These are phyloP conservation scores for Argentina silus DNA, from an alignment of 2,797 vertebrate species.

Conservation along the genomic window DNA sequence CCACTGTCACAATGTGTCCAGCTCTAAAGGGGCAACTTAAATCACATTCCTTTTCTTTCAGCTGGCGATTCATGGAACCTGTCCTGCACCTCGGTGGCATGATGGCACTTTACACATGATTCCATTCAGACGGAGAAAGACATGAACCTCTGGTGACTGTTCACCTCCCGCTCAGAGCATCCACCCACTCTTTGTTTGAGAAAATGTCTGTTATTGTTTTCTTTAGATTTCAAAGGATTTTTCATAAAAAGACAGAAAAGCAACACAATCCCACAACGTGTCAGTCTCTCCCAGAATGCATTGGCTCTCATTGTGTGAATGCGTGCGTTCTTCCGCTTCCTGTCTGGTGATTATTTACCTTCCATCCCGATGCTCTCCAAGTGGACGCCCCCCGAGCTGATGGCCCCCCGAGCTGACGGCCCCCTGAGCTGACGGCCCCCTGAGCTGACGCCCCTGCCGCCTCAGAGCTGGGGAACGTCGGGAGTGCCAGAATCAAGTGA, in stretches of 20 bases:
- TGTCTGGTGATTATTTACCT: constrained; percentile 63
- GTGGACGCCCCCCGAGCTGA: constrained; percentile 21
- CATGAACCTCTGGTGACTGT: constrained; percentile 48
- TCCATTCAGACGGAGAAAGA: neutral
- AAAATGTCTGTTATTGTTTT: constrained; percentile 80
- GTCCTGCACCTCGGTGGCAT: neutral
- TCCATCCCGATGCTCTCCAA: constrained; percentile 27
- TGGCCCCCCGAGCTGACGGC: too few relatives aligned
- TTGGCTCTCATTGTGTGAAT: constrained; percentile 35
- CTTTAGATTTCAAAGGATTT: constrained; percentile 69
- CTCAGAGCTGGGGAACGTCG: neutral
- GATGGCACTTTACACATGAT: neutral
- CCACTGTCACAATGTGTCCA: too few relatives aligned
- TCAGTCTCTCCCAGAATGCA: constrained; percentile 34
- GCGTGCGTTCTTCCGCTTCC: constrained; percentile 48
- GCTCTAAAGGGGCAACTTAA: too few relatives aligned
- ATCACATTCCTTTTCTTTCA: too few relatives aligned
- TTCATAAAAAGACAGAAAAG: constrained; percentile 51
- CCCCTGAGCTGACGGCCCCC: too few relatives aligned
- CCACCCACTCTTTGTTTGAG: constrained; percentile 66
- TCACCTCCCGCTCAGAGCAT: constrained; percentile 52
- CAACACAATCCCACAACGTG: constrained; percentile 36
- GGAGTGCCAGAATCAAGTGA: too few relatives aligned
- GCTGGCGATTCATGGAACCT: too few relatives aligned
- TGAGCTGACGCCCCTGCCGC: too few relatives aligned